These are phyloP conservation scores for Apaloderma vittatum DNA, from an alignment of 2,113 vertebrate genomes.

Conservation along the genomic window DNA sequence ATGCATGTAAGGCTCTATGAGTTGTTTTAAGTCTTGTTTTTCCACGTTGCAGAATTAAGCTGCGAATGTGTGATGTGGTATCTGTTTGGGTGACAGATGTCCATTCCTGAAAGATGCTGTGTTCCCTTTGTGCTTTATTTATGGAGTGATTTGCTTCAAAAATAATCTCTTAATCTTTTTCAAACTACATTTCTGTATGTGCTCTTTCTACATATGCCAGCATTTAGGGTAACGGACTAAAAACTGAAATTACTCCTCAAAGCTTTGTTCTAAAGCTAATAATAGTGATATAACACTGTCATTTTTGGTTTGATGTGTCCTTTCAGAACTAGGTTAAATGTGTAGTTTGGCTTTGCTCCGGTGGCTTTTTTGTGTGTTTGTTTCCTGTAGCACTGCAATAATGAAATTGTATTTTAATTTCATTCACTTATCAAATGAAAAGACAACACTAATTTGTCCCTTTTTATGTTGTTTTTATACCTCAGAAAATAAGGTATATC, in stretches of 20 bases:
- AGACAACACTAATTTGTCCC: conserved; percentile 17
- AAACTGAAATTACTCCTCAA: conserved; percentile 42
- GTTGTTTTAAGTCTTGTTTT: conserved; percentile 32
- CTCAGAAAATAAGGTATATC: conserved; percentile 12
- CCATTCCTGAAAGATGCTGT: conserved; percentile 43
- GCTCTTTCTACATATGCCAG: conserved; percentile 57
- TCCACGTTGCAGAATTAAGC: conserved; percentile 23
- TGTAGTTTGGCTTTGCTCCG: conserved; percentile 21
- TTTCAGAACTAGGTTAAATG: conserved; percentile 52
- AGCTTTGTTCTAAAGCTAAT: conserved; percentile 61
- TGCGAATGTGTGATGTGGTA: conserved; percentile 35
- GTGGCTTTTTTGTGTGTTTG: conserved; percentile 10
- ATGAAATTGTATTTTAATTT: conserved; percentile 69
- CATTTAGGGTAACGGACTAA: conserved; percentile 44
- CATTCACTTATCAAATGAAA: conserved; percentile 51
- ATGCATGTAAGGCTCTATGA: conserved; percentile 5
- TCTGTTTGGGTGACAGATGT: conserved; percentile 55
- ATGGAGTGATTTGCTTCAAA: conserved; percentile 66
- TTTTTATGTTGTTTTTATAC: conserved; percentile 40
- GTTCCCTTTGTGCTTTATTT: conserved; percentile 47
- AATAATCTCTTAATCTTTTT: conserved; percentile 68
- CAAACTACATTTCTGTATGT: conserved; percentile 60
- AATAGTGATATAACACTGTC: conserved; percentile 17
- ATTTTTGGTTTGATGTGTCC: conserved; percentile 43
- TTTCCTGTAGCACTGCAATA: conserved; percentile 32